A percentile compares a stretch with the other conserved stretches of the same genome.
Evolutionary conservation across 64 coral and sea anemone genomes (phyloP).

Genomic region (Porites lutea): DNA sequence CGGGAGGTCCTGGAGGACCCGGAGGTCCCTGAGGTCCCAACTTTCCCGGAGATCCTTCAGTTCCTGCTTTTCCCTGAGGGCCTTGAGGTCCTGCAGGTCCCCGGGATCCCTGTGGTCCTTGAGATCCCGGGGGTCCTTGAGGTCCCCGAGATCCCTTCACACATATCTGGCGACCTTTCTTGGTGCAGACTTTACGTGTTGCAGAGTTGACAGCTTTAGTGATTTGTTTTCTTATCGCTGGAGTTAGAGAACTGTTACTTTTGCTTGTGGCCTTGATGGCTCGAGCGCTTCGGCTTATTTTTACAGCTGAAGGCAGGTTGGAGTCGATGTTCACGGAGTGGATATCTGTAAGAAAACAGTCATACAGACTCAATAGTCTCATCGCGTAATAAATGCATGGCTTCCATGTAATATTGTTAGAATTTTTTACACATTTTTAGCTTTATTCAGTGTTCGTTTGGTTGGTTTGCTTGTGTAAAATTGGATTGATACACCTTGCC

Average conservation of each 20-base stretch:
- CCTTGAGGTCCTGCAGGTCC: too few relatives aligned
- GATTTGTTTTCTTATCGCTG: constrained; percentile 59
- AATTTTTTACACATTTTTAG: too few relatives aligned
- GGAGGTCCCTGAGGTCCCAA: constrained; percentile 6
- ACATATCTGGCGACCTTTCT: constrained; percentile 50
- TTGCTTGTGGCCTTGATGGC: background rate
- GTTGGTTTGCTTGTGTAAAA: too few relatives aligned
- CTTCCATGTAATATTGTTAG: too few relatives aligned
- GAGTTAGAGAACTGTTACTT: constrained; percentile 1
- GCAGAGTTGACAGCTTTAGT: constrained; percentile 39
- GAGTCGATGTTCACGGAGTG: background rate
- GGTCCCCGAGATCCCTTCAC: constrained; percentile 3
- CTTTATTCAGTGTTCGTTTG: too few relatives aligned
- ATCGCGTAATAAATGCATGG: background rate
- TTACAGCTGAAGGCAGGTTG: background rate
- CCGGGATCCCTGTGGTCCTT: too few relatives aligned
- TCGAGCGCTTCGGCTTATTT: background rate
- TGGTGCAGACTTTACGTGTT: constrained; percentile 50
- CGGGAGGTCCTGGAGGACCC: constrained; percentile 15
- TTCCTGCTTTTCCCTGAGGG: constrained; percentile 36
- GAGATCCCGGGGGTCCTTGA: too few relatives aligned
- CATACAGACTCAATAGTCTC: too few relatives aligned
- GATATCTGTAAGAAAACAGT: background rate
- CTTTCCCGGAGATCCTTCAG: background rate
- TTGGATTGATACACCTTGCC: too few relatives aligned